Conservation (phyloP, 2,113 vertebrate genomes). For the Cyanistes caeruleus region DNA sequence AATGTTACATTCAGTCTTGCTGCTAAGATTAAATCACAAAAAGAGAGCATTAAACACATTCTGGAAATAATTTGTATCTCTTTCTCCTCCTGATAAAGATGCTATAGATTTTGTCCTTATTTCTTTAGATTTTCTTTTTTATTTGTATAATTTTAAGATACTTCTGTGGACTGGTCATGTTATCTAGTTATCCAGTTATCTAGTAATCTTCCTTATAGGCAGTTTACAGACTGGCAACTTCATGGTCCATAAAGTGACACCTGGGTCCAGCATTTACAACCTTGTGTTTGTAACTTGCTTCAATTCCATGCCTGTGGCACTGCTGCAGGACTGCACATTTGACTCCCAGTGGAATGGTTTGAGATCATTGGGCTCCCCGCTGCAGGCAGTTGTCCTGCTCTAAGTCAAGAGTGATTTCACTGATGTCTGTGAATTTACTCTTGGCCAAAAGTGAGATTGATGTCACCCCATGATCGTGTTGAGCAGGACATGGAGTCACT, state of each 20-base stretch:
- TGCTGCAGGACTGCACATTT: background rate
- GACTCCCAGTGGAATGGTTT: background rate
- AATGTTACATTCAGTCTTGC: background rate
- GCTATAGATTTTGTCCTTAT: background rate
- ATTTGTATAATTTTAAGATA: background rate
- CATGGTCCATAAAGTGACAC: background rate
- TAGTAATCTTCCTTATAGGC: background rate
- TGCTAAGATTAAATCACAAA: background rate
- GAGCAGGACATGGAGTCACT: background rate
- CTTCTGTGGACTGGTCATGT: background rate
- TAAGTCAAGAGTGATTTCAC: background rate
- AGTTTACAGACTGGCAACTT: background rate
- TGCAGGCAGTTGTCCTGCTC: background rate
- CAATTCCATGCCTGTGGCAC: background rate
- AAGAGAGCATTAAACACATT: background rate
- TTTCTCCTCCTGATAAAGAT: background rate
- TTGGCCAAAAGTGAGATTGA: background rate
- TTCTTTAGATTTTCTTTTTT: background rate
- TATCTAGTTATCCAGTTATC: too few species aligned
- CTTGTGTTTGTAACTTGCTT: background rate
- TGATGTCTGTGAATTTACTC: background rate
- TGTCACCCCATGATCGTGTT: fast-evolving
- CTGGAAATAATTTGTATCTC: background rate
- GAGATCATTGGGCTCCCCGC: background rate
- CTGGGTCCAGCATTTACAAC: background rate